A percentile compares a stretch with the other conserved stretches of the same genome.
Evolutionary conservation across 2,113 vertebrate genomes (phyloP).

Genomic region (Xiphophorus hellerii): DNA sequence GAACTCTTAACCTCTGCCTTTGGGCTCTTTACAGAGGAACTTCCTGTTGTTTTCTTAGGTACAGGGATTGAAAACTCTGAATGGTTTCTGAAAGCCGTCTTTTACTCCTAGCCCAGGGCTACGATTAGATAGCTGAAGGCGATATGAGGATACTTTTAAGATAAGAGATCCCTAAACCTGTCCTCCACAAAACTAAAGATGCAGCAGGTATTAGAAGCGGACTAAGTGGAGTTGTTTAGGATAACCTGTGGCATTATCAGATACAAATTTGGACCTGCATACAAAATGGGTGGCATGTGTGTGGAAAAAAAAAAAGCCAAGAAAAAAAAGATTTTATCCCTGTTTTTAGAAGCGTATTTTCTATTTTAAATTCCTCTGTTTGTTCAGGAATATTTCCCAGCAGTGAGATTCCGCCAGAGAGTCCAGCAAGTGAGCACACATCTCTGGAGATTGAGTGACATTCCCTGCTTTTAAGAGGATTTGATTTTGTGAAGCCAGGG

Average conservation of each 20-base stretch:
- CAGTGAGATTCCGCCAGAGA: slow-evolving; percentile 38
- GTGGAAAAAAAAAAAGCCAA: background rate
- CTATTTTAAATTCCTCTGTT: slow-evolving; percentile 52
- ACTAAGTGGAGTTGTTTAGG: slow-evolving; percentile 12
- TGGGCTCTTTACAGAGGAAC: slow-evolving; percentile 58
- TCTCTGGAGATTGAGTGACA: slow-evolving; percentile 75
- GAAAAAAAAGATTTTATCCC: slow-evolving; percentile 14
- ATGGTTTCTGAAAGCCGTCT: slow-evolving; percentile 54
- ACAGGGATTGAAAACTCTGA: slow-evolving; percentile 56
- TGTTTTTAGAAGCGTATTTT: slow-evolving; percentile 46
- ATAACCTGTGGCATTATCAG: background rate
- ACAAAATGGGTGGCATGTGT: background rate
- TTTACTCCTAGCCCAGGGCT: slow-evolving; percentile 50
- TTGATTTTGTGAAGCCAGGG: slow-evolving; percentile 69
- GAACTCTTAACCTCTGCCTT: slow-evolving; percentile 68
- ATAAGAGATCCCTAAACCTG: slow-evolving; percentile 55
- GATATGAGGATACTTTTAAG: slow-evolving; percentile 26
- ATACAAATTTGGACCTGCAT: background rate
- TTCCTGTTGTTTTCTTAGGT: slow-evolving; percentile 71
- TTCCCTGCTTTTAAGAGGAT: slow-evolving; percentile 72
- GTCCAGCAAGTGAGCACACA: slow-evolving; percentile 63
- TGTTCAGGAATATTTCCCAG: slow-evolving; percentile 67
- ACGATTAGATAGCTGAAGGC: slow-evolving; percentile 55
- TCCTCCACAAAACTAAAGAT: slow-evolving; percentile 17
- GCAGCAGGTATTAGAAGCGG: background rate